Evolutionary conservation across 2,888 invertebrate genomes (phyloP).

Genomic region (Augiades crinisus): DNA sequence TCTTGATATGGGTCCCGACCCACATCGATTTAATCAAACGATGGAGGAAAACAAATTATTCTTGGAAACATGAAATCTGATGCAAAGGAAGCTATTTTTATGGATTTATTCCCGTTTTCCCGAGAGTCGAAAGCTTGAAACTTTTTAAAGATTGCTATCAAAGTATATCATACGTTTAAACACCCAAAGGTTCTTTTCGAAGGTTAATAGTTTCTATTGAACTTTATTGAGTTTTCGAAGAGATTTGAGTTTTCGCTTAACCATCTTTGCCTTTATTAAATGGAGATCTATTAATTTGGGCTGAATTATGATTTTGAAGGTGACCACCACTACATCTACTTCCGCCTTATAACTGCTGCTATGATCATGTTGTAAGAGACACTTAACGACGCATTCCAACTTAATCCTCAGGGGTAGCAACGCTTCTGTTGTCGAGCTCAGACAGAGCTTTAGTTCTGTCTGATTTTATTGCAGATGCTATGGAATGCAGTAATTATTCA

Average conservation of each 20-base stretch:
- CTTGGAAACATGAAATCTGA: constrained; percentile 2
- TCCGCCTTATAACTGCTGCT: no score
- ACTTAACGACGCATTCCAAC: no score
- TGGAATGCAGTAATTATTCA: no score
- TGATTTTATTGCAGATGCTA: no score
- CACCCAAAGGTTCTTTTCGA: background rate
- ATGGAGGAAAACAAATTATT: constrained; percentile 17
- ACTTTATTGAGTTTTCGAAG: background rate
- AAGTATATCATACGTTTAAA: constrained; percentile 14
- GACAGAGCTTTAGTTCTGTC: no score
- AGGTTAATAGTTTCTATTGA: constrained; percentile 8
- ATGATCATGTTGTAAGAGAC: no score
- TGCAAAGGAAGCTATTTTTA: constrained; percentile 15
- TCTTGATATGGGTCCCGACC: constrained; percentile 29
- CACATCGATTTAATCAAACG: constrained; percentile 28
- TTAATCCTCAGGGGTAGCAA: no score
- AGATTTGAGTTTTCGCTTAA: background rate
- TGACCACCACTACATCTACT: no score
- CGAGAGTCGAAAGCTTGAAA: constrained; percentile 1
- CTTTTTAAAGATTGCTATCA: constrained; percentile 5
- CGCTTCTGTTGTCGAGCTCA: no score
- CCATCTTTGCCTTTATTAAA: no score
- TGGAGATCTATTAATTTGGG: no score
- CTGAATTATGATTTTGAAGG: no score
- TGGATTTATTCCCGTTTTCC: constrained; percentile 11